Base-by-base conservation (phyloP, 2,113 vertebrate species). In the Saguinus imperator region DNA sequence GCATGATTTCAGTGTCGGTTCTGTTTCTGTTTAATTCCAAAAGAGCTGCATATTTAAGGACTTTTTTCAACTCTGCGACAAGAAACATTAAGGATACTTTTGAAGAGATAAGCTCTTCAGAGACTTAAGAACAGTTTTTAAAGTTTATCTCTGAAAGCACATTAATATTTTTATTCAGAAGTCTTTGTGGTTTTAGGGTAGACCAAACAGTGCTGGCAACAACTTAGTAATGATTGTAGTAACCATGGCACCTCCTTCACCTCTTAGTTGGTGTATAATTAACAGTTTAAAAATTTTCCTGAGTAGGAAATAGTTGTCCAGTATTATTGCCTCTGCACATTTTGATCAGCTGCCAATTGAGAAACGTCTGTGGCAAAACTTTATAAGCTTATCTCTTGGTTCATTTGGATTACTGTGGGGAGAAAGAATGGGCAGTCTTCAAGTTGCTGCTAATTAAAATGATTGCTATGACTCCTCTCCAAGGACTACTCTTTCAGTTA, bases 391-490 rank as follows among this genome's bases (percentile, higher is more conserved):
- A 45, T 84, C 84, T 94, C 84, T 97, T 95, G 55, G 64, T 96
- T 94, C 85, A 91, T 72, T 97, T 95, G 79, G 93, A 91, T 96
- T 91, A 97, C 92, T 94, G 66, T 66, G 35, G 91, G 73, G 14
- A 89, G 73, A 66, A 80, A 94, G 72, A 52, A 80, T 95, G 48
- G 80, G 89, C 50, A 73, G 45, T 96, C 82, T 89, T 94, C 82
- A 89, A 92, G 40, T 95, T 95, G 76, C 55, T 97, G 43, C 23
- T 98, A 97, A 97, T 98, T 97, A 97, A 97, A 97, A 96, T 93
- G 81, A 97, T 89, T 85, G 96, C 89, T 95, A 61, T 95, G 83
- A 32, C 16, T 96, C 89, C 90, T 98, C 73, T 90, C 94, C 16
- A 93, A 96, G 79, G 95, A 82, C 48, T 37, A 94, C 72, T 96